Evolutionary conservation across 1,140 invertebrate genomes (phyloP), one percentile per base, ranked within the genome.

Genomic region (Harpegnathos saltator): DNA sequence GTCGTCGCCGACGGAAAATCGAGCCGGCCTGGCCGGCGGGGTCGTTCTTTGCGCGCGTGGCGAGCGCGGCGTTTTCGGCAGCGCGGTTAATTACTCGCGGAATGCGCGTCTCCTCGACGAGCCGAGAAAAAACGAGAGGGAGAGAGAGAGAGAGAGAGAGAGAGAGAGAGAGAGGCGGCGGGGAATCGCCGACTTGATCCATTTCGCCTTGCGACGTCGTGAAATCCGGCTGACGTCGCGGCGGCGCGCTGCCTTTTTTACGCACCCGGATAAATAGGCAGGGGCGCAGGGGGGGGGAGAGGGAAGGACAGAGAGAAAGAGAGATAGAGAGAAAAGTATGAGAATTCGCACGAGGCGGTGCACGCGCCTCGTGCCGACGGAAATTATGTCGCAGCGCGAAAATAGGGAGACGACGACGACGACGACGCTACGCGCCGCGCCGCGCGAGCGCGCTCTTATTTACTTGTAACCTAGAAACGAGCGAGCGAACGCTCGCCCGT

Each of bases 391-490:
- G 75, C 65, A 22, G 75, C 69, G 75, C 63, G 75, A 80, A 80
- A 80, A 80, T 80, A 80, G 75, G 65, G 52, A 58, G 65, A 48
- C 33, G 44, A 38, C 63, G 52, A 50, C 75, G 50, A 48, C n/a
- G 73, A 38, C 19, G 73, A 19, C 7, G 59, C 58, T 38, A 48
- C 17, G 17, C 24, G 52, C 26, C 17, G 4, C 22, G 68, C 22
- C 14, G n/a, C 54, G 33, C 56, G 56, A 15, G n/a, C 58, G 58
- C 75, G 75, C 17, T 80, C 75, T 80, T 80, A 80, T 80, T 80
- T 71, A 80, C 65, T 80, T 80, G 75, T 69, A 80, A 80, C 75
- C 75, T 71, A 80, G 75, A 80, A 80, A 80, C 75, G 75, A 44
- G 11, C n/a, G n/a, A n/a, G n/a, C n/a, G n/a, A n/a, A n/a, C n/a